Evolutionary conservation across 2,113 vertebrate species (phyloP), one percentile per base, ranked within the genome.

Genomic region (Jaculus jaculus): DNA sequence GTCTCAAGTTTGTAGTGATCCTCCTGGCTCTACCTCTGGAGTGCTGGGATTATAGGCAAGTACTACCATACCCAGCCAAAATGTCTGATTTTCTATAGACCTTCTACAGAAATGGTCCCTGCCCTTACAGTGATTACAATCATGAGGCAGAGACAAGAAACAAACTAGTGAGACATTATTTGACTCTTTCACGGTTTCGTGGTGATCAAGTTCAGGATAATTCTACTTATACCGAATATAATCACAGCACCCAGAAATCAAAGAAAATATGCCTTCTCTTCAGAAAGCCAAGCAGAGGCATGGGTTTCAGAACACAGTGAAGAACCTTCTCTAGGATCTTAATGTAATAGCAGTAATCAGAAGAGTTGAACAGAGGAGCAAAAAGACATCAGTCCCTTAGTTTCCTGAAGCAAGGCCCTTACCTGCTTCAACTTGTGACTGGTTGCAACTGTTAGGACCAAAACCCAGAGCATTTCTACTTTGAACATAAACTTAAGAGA

Each of bases 381-480:
- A 89, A 61, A 79, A 28, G 87, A 66, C 61, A 85, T 58, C 6
- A 42, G 66, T 26, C 42, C 32, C 28, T 28, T 21, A 34, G 63
- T n/a, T 92, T 89, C 65, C 73, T 4, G 1, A 89, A 94, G 65
- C 34, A 32, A 89, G n/a, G n/a, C n/a, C n/a, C 42, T 6, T 23
- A 75, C 94, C 63, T 73, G 26, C 68, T 91, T 32, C 69, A 84
- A 68, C 20, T 79, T 95, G 2, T 58, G 39, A 79, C 24, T 3
- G 32, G 60, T 37, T 13, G 7, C 3, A 87, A 94, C 47, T 12
- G 39, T 74, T 13, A 85, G 42, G 51, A 65, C 47, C 89, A 20
- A 90, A 84, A 92, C 47, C 60, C 65, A 60, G 60, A 87, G 51
- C 39, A 37, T 81, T 89, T 91, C 84, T 87, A 89, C 58, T 90